phyloP scores from a whole-genome alignment of 1,140 invertebrate genomes.

The Cyphomyrmex costatus region DNA sequence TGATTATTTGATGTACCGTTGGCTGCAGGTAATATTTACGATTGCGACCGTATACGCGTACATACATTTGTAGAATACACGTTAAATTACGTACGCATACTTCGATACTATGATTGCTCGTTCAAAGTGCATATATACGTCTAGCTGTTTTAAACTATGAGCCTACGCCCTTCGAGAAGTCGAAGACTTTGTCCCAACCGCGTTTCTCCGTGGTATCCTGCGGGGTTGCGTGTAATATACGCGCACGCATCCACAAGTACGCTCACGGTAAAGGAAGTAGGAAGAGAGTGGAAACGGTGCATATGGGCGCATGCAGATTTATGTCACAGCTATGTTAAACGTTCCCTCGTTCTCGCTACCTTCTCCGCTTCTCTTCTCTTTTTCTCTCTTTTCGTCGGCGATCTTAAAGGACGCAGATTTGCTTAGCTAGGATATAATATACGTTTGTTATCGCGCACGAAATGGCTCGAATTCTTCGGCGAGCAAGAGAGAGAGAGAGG shows the following conservation, averaged over 20 bases:
- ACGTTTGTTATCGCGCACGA: neutral
- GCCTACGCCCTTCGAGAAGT: slow-evolving; percentile 20
- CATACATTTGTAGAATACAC: slow-evolving; percentile 24
- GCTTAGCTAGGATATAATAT: neutral
- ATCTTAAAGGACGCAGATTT: slow-evolving; percentile 14
- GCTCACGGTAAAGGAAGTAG: slow-evolving; percentile 49
- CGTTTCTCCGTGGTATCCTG: slow-evolving; percentile 15
- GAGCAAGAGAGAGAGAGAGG: neutral
- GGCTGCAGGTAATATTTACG: slow-evolving; percentile 25
- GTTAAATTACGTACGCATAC: slow-evolving; percentile 17
- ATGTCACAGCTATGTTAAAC: slow-evolving; percentile 81
- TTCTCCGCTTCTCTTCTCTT: neutral
- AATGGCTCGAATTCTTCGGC: slow-evolving; percentile 21
- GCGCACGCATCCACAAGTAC: neutral
- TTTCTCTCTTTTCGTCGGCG: neutral
- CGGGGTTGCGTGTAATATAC: slow-evolving; percentile 7
- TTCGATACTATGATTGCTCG: neutral
- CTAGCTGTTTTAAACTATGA: slow-evolving; percentile 20
- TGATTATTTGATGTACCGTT: slow-evolving; percentile 33
- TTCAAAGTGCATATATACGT: neutral
- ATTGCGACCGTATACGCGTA: slow-evolving; percentile 19
- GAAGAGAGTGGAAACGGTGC: slow-evolving; percentile 70
- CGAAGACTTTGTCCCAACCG: neutral
- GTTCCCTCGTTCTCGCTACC: slow-evolving; percentile 73
- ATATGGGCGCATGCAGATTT: slow-evolving; percentile 79